Percentiles rank a stretch among this genome's conserved stretches.
Evolutionary conservation across 1,140 invertebrate species (phyloP).

Genomic region (Reticulitermes speratus): DNA sequence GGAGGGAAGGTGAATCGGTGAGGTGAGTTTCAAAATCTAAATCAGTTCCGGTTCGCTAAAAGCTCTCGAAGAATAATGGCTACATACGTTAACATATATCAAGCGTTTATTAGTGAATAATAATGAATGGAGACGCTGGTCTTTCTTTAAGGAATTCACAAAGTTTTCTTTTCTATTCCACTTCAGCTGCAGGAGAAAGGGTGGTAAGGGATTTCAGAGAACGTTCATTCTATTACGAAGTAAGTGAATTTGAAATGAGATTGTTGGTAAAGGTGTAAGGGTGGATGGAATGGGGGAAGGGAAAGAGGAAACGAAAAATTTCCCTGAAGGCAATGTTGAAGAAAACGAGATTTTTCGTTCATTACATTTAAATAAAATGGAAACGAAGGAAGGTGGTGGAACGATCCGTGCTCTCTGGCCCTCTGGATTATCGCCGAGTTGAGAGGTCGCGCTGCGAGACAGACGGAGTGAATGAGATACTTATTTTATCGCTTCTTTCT

Average conservation of each 20-base stretch:
- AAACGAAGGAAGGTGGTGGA: background rate
- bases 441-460: background rate
- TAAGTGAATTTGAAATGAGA: constrained; percentile 35
- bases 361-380: constrained; percentile 35
- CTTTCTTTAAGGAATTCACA: background rate
- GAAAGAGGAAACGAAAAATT: constrained; percentile 25
- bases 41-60: background rate
- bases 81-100: constrained; percentile 31
- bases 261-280: constrained; percentile 25
- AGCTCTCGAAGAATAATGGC: background rate
- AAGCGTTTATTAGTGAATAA: constrained; percentile 26
- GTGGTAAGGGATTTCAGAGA: background rate
- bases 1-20: too few relatives aligned
- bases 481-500: background rate
- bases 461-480: background rate
- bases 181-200: background rate
- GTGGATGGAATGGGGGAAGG: background rate
- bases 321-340: constrained; percentile 33
- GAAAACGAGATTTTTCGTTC: constrained; percentile 34
- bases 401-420: background rate
- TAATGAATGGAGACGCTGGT: constrained; percentile 23
- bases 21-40: background rate
- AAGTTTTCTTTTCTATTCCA: constrained; percentile 23
- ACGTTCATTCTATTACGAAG: constrained; percentile 30
- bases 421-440: background rate